Conservation (phyloP, 2,113 vertebrate genomes). For the Helogale parvula region DNA sequence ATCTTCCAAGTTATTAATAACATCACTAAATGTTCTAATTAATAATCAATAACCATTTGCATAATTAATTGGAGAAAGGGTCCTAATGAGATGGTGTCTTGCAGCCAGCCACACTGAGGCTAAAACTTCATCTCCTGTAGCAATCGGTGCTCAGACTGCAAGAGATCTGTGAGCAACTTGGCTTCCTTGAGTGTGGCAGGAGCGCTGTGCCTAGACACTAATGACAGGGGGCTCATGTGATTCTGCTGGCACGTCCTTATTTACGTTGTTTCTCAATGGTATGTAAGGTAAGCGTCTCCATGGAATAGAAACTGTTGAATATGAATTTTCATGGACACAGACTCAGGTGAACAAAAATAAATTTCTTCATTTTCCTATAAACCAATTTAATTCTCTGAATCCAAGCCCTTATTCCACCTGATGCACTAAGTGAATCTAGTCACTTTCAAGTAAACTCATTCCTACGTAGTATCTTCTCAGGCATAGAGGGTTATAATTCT, state of each 20-base stretch:
- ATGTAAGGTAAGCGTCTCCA: background rate
- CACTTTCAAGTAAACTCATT: background rate
- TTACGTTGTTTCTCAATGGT: background rate
- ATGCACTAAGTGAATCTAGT: background rate
- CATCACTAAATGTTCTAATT: slow-evolving; percentile 80
- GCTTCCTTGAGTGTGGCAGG: background rate
- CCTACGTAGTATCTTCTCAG: background rate
- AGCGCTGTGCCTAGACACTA: background rate
- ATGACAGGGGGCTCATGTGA: accelerated
- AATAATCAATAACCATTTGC: slow-evolving; percentile 87
- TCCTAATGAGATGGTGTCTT: slow-evolving; percentile 65
- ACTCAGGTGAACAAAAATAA: background rate
- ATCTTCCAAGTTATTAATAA: slow-evolving; percentile 83
- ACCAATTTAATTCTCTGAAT: slow-evolving; percentile 11
- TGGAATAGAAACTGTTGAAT: background rate
- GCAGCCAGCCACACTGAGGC: slow-evolving; percentile 9
- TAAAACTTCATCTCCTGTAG: background rate
- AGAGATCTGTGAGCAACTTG: background rate
- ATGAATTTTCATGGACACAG: background rate
- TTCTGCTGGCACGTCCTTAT: background rate
- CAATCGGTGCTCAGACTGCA: background rate
- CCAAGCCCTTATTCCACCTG: background rate
- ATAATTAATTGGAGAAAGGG: slow-evolving; percentile 78
- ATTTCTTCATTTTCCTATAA: slow-evolving; percentile 31
- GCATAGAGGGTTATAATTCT: background rate